phyloP scores from a whole-genome alignment of 2,113 vertebrate species.

The Oryzias curvinotus region DNA sequence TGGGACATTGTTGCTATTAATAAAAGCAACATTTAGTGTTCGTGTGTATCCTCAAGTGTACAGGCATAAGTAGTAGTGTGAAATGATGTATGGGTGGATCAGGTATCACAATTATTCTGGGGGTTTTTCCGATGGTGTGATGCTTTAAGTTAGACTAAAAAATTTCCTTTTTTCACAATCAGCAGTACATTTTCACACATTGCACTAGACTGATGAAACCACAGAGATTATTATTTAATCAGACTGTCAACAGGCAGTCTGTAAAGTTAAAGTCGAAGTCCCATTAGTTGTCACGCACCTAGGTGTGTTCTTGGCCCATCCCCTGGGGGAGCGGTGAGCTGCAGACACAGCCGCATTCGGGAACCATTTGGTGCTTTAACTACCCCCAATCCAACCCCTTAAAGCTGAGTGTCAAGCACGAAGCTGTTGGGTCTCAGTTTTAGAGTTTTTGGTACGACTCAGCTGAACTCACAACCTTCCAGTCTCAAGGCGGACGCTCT shows the following conservation, averaged over 20 bases:
- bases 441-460: no score
- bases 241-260: constrained; percentile 75
- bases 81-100: constrained; percentile 27
- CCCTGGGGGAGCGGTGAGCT: no score
- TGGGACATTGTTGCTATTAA: constrained; percentile 50
- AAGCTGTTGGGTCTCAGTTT: no score
- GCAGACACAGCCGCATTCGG: no score
- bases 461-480: no score
- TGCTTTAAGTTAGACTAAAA: constrained; percentile 37
- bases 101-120: constrained; percentile 30
- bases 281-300: no score
- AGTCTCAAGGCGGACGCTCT: no score
- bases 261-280: no score
- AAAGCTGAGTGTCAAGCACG: no score
- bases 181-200: constrained; percentile 68
- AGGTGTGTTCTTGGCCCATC: no score
- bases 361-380: no score
- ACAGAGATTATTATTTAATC: constrained; percentile 78
- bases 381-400: no score
- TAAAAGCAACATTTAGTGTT: constrained; percentile 49
- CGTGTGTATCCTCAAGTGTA: constrained; percentile 5
- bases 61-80: constrained; percentile 27
- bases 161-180: constrained; percentile 40
- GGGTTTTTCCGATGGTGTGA: constrained; percentile 40
- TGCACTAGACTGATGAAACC: constrained; percentile 54